Conservation (phyloP, 2,113 vertebrate species). For the Podocnemis expansa region DNA sequence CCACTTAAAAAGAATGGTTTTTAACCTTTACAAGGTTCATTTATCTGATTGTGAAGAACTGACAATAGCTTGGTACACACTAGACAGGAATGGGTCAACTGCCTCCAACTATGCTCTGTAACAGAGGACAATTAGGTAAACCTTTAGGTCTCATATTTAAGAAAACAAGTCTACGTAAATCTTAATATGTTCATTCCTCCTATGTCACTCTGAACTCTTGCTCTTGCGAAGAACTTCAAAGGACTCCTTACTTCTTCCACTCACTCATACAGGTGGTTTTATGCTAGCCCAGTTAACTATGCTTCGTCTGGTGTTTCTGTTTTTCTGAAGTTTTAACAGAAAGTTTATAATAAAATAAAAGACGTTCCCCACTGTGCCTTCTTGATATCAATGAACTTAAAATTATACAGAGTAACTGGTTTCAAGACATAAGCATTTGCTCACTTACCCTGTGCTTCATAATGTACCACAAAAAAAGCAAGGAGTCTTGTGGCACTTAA, state of each 20-base stretch:
- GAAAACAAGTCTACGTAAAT: not conserved
- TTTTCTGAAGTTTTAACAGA: not conserved
- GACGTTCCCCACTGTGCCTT: not conserved
- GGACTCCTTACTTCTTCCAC: not conserved
- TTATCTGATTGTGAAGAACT: not conserved
- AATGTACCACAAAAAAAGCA: not conserved
- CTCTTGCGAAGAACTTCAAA: not conserved
- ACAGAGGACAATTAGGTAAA: not conserved
- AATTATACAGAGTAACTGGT: not conserved
- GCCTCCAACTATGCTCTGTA: not conserved
- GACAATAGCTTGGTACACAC: not conserved
- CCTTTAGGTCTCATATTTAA: not conserved
- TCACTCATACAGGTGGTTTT: not conserved
- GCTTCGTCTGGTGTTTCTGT: not conserved
- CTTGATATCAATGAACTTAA: not conserved
- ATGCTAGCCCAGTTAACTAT: not conserved
- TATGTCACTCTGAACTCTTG: not conserved
- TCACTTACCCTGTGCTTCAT: not conserved
- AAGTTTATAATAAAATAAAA: not conserved
- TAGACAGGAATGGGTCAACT: fast-evolving
- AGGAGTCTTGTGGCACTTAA: too few relatives aligned
- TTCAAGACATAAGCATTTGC: not conserved
- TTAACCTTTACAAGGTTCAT: not conserved
- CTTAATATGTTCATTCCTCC: not conserved
- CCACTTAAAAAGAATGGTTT: not conserved